Conservation (phyloP, 2,888 invertebrate species). For the Plebejus melissa region DNA sequence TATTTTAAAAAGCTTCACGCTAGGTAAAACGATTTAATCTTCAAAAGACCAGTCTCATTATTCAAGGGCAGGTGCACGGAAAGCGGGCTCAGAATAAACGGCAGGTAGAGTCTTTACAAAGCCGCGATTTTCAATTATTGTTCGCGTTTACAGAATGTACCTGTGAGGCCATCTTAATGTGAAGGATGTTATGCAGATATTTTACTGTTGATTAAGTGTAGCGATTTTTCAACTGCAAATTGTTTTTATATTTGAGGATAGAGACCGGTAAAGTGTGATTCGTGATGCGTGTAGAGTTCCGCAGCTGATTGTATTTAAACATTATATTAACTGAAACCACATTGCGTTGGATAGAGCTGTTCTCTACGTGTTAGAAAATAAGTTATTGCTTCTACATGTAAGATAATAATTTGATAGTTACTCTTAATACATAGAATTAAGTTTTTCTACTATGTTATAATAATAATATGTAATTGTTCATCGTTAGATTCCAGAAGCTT, state of each 20-base stretch:
- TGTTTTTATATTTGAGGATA: background rate
- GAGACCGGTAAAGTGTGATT: background rate
- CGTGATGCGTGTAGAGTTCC: background rate
- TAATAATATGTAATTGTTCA: too few relatives aligned
- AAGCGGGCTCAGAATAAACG: conserved; percentile 41
- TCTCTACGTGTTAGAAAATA: too few relatives aligned
- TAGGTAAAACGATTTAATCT: conserved; percentile 33
- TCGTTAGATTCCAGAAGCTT: background rate
- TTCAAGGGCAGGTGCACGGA: conserved; percentile 58
- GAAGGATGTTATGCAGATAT: background rate
- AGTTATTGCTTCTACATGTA: too few relatives aligned
- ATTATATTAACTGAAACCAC: background rate
- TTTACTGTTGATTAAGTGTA: background rate
- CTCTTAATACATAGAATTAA: too few relatives aligned
- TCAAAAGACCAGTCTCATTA: conserved; percentile 35
- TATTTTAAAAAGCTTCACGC: conserved; percentile 6
- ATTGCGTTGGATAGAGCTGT: background rate
- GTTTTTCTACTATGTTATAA: too few relatives aligned
- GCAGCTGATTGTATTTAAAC: background rate
- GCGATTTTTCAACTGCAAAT: background rate
- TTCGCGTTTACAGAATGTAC: background rate
- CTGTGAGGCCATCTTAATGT: background rate
- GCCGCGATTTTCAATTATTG: background rate
- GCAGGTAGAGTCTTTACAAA: conserved; percentile 17
- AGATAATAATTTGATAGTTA: too few relatives aligned